Evolutionary conservation across 2,888 invertebrate genomes (phyloP).

Genomic region (Sclerodermus sp.): DNA sequence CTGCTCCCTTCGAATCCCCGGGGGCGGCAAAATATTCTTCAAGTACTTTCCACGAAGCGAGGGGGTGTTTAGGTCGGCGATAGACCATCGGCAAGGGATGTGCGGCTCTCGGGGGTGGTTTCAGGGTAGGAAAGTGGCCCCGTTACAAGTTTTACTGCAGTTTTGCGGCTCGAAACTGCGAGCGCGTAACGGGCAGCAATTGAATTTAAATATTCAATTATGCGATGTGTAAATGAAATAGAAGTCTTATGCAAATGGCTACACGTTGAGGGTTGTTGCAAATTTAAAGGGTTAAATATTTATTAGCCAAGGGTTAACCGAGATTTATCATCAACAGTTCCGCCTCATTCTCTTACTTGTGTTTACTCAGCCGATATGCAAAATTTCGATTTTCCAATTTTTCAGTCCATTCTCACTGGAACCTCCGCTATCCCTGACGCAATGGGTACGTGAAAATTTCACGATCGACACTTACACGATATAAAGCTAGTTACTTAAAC

Average conservation of each 20-base stretch:
- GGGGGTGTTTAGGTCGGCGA: conserved; percentile 12
- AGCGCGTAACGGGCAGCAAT: conserved; percentile 56
- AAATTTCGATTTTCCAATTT: background rate
- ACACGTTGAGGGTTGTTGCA: conserved; percentile 58
- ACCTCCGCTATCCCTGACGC: too few relatives aligned
- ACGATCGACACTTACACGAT: too few relatives aligned
- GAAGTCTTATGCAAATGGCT: conserved; percentile 62
- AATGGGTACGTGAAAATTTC: too few relatives aligned
- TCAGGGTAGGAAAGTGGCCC: conserved; percentile 53
- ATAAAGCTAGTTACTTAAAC: too few relatives aligned
- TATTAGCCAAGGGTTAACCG: conserved; percentile 57
- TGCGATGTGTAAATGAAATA: conserved; percentile 63
- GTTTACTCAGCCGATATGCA: background rate
- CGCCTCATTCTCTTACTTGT: conserved; percentile 9
- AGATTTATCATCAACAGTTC: conserved; percentile 51
- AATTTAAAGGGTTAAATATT: conserved; percentile 59
- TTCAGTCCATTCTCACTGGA: too few relatives aligned
- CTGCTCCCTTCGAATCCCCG: conserved; percentile 7
- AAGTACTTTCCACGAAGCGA: conserved; percentile 38
- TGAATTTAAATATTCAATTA: conserved; percentile 61
- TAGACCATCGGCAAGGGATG: conserved; percentile 15
- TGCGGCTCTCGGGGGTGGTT: conserved; percentile 24
- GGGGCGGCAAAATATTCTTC: conserved; percentile 40
- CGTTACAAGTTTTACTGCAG: conserved; percentile 59
- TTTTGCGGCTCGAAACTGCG: conserved; percentile 58